Base-by-base conservation (phyloP, 2,797 vertebrate genomes). In the Acrossocheilus fasciatus region DNA sequence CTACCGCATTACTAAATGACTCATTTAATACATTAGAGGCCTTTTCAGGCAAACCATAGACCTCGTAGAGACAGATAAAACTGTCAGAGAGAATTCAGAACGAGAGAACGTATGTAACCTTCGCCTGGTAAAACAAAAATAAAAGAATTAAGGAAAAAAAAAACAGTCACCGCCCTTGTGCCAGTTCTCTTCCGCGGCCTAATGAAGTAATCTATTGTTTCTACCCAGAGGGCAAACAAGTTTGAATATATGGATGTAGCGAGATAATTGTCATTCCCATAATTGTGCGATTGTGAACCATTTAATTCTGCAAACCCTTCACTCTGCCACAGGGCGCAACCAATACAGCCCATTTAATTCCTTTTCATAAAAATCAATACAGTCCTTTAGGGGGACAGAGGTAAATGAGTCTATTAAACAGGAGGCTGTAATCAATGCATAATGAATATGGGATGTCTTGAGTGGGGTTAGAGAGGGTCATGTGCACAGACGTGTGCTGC, bases 341-440 rank as follows among this genome's bases (percentile, higher is more conserved):
- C 93, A 93, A 93, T 90, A 89, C 87, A 73, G 87, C 91, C 85
- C 89, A 84, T 91, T 95, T 95, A 93, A 94, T 95, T 95, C 83
- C 91, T 94, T 95, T 96, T 95, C 89, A 92, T 92, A 94, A 94
- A 95, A 96, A 95, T 96, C 95, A 93, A 95, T 96, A 92, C 11
- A 75, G 87, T 94, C 92, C 92, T 94, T 93, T 92, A 93, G 93
- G 90, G 80, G 83, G 92, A 94, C 92, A 89, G 92, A 92, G 90
- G 91, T 93, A 93, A 95, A 95, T 94, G 86, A 93, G 92, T 95
- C 94, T 54, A 95, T 95, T 96, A 95, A 92, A 90, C 89, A 81
- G 92, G 91, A 94, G 93, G 87, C 93, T 92, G 94, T 94, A 94
- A 92, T 92, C 89, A 89, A 93, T 95, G 88, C 86, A 92, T 89